Evolutionary conservation across 2,888 invertebrate species (phyloP).

Genomic region (Eupithecia tripunctaria): DNA sequence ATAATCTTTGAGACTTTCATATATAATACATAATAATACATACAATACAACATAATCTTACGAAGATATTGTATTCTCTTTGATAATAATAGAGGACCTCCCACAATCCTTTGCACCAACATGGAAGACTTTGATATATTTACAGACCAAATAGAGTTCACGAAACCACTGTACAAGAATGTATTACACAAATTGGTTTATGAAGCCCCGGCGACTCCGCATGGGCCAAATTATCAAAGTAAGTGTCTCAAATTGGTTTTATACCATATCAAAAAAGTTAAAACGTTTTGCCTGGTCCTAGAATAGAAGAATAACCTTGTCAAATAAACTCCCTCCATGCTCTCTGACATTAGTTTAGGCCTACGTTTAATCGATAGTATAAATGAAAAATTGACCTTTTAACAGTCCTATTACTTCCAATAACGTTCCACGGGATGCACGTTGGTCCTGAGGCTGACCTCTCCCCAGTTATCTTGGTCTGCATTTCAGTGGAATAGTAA

Average conservation of each 20-base stretch:
- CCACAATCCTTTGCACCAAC: neutral
- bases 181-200: constrained; percentile 69
- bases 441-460: neutral
- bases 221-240: constrained; percentile 79
- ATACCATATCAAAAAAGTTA: neutral
- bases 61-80: too few relatives aligned
- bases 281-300: neutral
- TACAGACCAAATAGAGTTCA: constrained; percentile 74
- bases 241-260: constrained; percentile 44
- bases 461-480: too few relatives aligned
- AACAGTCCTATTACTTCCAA: neutral
- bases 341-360: neutral
- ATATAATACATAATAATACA: too few relatives aligned
- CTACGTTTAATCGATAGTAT: neutral
- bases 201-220: constrained; percentile 68
- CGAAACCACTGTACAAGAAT: constrained; percentile 67
- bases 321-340: neutral
- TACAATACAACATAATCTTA: too few relatives aligned
- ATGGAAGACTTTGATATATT: constrained; percentile 80
- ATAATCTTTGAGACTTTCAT: neutral
- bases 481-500: neutral
- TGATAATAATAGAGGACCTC: too few relatives aligned
- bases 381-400: neutral
- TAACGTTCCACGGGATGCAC: too few relatives aligned
- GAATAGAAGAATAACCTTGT: neutral